A percentile compares a stretch with the other conserved stretches of the same genome.
Evolutionary conservation across 2,888 invertebrate species (phyloP).

Genomic region (Drosophila barbarae): DNA sequence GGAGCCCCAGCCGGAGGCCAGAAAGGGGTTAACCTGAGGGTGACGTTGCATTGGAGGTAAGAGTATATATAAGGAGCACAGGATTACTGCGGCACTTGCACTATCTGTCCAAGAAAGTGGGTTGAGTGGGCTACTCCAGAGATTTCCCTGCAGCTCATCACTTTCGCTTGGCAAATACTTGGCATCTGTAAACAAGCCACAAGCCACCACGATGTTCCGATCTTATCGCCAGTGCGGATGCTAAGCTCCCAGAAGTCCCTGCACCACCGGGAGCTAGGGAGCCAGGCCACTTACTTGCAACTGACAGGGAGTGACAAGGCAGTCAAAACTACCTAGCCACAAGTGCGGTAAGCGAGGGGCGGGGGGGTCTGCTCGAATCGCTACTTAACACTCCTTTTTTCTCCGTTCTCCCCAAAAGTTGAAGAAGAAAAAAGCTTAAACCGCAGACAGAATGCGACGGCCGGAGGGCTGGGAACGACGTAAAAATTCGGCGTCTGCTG

Average conservation of each 20-base stretch:
- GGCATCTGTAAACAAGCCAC: constrained; percentile 29
- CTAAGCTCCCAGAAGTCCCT: constrained; percentile 21
- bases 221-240: constrained; percentile 26
- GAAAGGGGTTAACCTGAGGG: constrained; percentile 17
- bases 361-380: constrained; percentile 18
- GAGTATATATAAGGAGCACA: constrained; percentile 1
- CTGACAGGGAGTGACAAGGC: constrained; percentile 64
- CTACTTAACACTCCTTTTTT: constrained; percentile 47
- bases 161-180: constrained; percentile 31
- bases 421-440: constrained; percentile 32
- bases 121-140: constrained; percentile 12
- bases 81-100: neutral
- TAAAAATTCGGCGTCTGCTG: constrained; percentile 39
- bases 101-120: constrained; percentile 11
- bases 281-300: constrained; percentile 53
- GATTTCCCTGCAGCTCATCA: constrained; percentile 26
- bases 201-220: constrained; percentile 24
- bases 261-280: constrained; percentile 3
- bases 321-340: constrained; percentile 64
- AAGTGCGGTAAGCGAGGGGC: constrained; percentile 17
- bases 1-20: neutral
- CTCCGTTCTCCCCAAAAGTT: constrained; percentile 9
- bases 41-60: neutral
- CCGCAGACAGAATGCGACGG: constrained; percentile 38
- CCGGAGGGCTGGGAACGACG: constrained; percentile 8